Conservation (phyloP, 1,140 invertebrate genomes). For the Meteorus sp. region DNA sequence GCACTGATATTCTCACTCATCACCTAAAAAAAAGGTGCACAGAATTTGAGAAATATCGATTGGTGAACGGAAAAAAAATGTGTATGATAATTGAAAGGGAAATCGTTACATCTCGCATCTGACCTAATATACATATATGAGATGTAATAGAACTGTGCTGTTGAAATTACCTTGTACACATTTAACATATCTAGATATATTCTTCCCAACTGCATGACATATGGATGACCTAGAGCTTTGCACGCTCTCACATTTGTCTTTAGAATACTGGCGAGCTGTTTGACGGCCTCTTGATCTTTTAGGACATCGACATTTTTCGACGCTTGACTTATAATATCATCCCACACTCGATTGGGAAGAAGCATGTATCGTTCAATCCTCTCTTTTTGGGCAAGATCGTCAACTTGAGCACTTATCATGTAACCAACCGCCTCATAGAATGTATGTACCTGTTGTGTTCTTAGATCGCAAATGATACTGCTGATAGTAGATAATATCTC, state of each 20-base stretch:
- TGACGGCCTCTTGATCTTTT: conserved; percentile 94
- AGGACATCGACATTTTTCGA: conserved; percentile 95
- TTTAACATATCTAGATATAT: conserved; percentile 99
- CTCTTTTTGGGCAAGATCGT: conserved; percentile 85
- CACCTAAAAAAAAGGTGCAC: conserved; percentile 54
- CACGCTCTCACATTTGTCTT: conserved; percentile 99
- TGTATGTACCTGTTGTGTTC: conserved; percentile 98
- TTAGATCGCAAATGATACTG: conserved; percentile 97
- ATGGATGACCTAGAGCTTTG: conserved; percentile 94
- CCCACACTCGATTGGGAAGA: conserved; percentile 98
- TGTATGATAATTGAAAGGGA: no score
- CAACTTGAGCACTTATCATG: conserved; percentile 96
- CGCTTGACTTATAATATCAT: conserved; percentile 96
- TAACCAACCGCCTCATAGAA: conserved; percentile 99
- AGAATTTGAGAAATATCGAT: no score
- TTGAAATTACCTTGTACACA: conserved; percentile 86
- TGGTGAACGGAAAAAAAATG: no score
- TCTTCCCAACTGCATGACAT: conserved; percentile 91
- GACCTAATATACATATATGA: conserved; percentile 10
- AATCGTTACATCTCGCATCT: no score
- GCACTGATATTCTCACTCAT: conserved; percentile 98
- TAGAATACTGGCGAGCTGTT: conserved; percentile 95
- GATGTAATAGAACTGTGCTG: background rate
- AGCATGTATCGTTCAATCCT: conserved; percentile 98
- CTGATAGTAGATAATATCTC: conserved; percentile 97